These are phyloP conservation scores for Bruchidius siliquastri DNA, from an alignment of 2,888 invertebrate genomes.

Conservation along the genomic window DNA sequence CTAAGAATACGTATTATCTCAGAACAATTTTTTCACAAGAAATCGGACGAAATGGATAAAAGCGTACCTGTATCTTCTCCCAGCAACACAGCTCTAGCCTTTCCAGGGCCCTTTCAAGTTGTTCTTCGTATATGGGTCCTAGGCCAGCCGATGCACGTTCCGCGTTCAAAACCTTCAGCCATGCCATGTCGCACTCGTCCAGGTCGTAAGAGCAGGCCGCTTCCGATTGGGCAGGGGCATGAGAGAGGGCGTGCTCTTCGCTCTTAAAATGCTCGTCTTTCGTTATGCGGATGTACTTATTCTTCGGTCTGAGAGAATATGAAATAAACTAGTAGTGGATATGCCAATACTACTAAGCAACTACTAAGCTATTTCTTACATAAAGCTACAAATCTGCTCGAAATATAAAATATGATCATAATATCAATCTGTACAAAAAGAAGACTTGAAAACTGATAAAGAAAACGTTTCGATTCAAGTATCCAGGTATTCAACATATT, in stretches of 20 bases:
- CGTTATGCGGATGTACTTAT: constrained; percentile 84
- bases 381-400: too few species aligned
- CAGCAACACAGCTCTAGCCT: constrained; percentile 89
- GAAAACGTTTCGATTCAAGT: too few species aligned
- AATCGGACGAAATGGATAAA: too few species aligned
- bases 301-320: constrained; percentile 72
- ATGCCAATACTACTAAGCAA: too few species aligned
- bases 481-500: too few species aligned
- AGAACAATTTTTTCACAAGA: too few species aligned
- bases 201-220: constrained; percentile 93
- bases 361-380: too few species aligned
- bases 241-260: constrained; percentile 81
- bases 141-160: constrained; percentile 77
- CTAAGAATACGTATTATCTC: too few species aligned
- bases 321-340: not conserved
- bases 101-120: constrained; percentile 87
- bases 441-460: too few species aligned
- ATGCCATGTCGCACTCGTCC: constrained; percentile 87
- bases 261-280: constrained; percentile 82
- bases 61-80: constrained; percentile 72
- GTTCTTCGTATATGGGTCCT: constrained; percentile 73
- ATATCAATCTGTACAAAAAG: too few species aligned
- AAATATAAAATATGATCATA: too few species aligned
- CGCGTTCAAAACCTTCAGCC: constrained; percentile 84
- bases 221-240: constrained; percentile 82